Percentiles rank a stretch among this genome's conserved stretches.
Conservation (phyloP, 1,140 invertebrate genomes). For the Lerema accius region DNA sequence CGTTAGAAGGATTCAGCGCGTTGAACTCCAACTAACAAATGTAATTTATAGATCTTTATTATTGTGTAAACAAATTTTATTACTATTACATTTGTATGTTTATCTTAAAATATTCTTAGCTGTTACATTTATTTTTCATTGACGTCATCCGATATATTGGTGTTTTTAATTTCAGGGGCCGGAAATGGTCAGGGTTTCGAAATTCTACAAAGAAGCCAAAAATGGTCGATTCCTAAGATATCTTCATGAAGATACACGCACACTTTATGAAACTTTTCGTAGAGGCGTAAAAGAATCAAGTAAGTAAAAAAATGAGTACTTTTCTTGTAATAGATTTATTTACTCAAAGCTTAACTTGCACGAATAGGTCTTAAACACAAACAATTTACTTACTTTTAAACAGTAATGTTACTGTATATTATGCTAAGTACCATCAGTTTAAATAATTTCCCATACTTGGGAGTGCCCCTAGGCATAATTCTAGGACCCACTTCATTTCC, state of each 20-base stretch:
- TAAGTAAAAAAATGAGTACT: conserved; percentile 80
- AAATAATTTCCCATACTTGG: conserved; percentile 38
- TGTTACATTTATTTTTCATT: no score
- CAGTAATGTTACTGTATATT: background rate
- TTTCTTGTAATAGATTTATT: background rate
- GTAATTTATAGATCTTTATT: conserved; percentile 15
- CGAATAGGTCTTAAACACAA: background rate
- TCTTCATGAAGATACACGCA: conserved; percentile 93
- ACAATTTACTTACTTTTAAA: background rate
- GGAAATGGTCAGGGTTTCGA: conserved; percentile 94
- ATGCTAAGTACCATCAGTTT: conserved; percentile 8
- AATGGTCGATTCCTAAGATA: conserved; percentile 94
- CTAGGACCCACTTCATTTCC: conserved; percentile 57
- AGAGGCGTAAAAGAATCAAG: conserved; percentile 96
- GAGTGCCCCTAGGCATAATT: conserved; percentile 56
- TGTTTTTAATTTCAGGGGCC: conserved; percentile 87
- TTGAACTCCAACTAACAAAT: conserved; percentile 46
- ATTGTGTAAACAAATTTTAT: conserved; percentile 5
- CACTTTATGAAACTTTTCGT: conserved; percentile 95
- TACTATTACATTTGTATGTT: background rate
- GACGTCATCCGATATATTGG: no score
- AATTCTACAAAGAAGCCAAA: conserved; percentile 95
- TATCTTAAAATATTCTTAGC: no score
- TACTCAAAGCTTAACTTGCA: background rate
- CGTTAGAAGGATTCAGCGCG: conserved; percentile 64